A percentile compares a stretch with the other conserved stretches of the same genome.
These are phyloP conservation scores for Acanthosepion lycidas DNA, from an alignment of 2,888 invertebrate genomes.

Conservation along the genomic window DNA sequence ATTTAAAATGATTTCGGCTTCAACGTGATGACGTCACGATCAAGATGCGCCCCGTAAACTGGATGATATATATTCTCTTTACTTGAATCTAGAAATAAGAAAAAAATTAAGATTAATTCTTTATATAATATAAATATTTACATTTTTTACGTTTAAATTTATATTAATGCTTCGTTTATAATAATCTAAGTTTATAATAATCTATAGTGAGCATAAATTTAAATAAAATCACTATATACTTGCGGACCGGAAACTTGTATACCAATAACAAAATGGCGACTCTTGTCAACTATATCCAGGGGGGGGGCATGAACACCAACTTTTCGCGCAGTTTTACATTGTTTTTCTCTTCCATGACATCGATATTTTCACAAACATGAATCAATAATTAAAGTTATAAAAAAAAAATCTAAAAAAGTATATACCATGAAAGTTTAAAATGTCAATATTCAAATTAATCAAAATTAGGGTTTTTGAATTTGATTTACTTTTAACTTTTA, in stretches of 20 bases:
- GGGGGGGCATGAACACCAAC: background rate
- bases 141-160: background rate
- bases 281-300: no score
- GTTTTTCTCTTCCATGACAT: background rate
- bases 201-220: background rate
- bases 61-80: background rate
- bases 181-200: background rate
- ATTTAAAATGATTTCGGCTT: background rate
- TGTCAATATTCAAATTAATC: no score
- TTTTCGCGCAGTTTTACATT: background rate
- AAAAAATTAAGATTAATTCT: background rate
- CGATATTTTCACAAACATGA: background rate
- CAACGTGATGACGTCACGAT: conserved; percentile 34
- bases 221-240: background rate
- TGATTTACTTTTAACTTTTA: no score
- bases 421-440: no score
- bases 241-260: background rate
- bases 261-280: conserved; percentile 15
- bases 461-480: no score
- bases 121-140: background rate
- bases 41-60: conserved; percentile 41
- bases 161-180: background rate
- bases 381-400: no score
- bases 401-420: no score
- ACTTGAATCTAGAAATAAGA: background rate